A percentile compares a stretch with the other conserved stretches of the same genome.
phyloP scores from a whole-genome alignment of 1,140 invertebrate genomes.

The Proctacanthus coquilletti region DNA sequence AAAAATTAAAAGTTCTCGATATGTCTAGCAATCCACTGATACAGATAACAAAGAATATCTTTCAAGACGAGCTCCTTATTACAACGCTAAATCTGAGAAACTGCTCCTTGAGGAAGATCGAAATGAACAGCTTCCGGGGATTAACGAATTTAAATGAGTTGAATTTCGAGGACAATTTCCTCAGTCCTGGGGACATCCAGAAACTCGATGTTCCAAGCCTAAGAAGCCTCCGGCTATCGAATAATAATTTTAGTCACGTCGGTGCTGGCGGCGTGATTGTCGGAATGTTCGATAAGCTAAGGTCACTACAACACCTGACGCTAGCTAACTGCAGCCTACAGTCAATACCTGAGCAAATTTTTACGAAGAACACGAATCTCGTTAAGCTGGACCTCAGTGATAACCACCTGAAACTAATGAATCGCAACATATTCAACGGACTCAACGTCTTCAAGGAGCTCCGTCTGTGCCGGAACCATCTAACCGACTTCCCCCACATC shows the following conservation, averaged over 20 bases:
- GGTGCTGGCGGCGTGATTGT: slow-evolving; percentile 23
- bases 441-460: slow-evolving; percentile 59
- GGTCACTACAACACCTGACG: slow-evolving; percentile 52
- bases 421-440: slow-evolving; percentile 48
- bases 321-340: slow-evolving; percentile 51
- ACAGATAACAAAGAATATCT: slow-evolving; percentile 41
- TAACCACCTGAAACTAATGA: slow-evolving; percentile 47
- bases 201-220: slow-evolving; percentile 55
- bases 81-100: slow-evolving; percentile 36
- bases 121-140: slow-evolving; percentile 44
- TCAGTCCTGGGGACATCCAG: slow-evolving; percentile 46
- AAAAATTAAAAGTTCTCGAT: slow-evolving; percentile 45
- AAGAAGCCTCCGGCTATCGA: slow-evolving; percentile 49
- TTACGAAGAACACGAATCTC: slow-evolving; percentile 58
- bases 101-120: slow-evolving; percentile 37
- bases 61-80: slow-evolving; percentile 44
- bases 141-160: slow-evolving; percentile 50
- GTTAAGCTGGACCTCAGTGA: slow-evolving; percentile 51
- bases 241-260: slow-evolving; percentile 61
- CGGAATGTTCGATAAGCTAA: slow-evolving; percentile 49
- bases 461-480: slow-evolving; percentile 51
- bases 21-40: slow-evolving; percentile 48
- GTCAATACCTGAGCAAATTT: slow-evolving; percentile 47
- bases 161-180: slow-evolving; percentile 54
- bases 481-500: slow-evolving; percentile 58